Conservation (phyloP, 1,140 invertebrate genomes). For the Drosophila nasuta region DNA sequence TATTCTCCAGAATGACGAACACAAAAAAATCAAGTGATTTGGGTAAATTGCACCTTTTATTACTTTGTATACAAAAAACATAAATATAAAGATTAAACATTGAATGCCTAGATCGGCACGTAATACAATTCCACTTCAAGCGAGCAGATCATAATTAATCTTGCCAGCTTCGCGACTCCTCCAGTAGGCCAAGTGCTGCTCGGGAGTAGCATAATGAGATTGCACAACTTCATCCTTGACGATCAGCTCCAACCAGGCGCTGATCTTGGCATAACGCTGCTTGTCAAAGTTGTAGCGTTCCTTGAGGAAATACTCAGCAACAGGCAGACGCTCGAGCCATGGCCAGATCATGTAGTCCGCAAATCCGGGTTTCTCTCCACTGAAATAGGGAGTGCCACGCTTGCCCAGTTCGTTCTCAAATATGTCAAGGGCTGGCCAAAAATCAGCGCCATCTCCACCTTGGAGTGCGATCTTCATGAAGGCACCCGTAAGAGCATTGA, state of each 20-base stretch:
- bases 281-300: constrained; percentile 53
- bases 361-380: constrained; percentile 90
- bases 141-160: constrained; percentile 58
- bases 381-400: constrained; percentile 88
- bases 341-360: constrained; percentile 96
- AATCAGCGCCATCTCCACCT: constrained; percentile 31
- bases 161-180: constrained; percentile 40
- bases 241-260: constrained; percentile 42
- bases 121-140: constrained; percentile 20
- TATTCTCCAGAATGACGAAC: no score
- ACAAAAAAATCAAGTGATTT: no score
- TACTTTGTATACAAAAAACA: constrained; percentile 1
- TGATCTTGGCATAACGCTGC: constrained; percentile 52
- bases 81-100: no score
- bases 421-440: constrained; percentile 86
- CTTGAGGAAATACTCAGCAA: constrained; percentile 31
- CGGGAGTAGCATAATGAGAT: constrained; percentile 46
- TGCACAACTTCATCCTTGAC: constrained; percentile 53
- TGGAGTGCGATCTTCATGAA: constrained; percentile 45
- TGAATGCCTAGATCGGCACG: neutral
- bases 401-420: constrained; percentile 89
- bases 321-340: constrained; percentile 89
- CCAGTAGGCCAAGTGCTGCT: constrained; percentile 55
- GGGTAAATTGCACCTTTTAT: neutral
- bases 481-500: constrained; percentile 70